Evolutionary conservation across 2,888 invertebrate genomes (phyloP).

Genomic region (Diarsia rubi): DNA sequence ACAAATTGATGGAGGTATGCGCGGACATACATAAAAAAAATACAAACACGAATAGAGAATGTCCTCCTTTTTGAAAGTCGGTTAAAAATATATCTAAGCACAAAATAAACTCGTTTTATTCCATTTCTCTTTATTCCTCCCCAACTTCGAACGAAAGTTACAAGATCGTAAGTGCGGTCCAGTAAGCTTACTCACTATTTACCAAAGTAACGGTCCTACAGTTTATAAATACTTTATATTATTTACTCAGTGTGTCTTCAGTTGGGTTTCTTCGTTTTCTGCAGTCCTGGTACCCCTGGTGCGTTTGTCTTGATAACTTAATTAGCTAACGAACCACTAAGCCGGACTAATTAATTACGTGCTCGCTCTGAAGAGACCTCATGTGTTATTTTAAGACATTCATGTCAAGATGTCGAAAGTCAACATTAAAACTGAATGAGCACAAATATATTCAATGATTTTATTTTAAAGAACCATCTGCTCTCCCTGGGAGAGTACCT

Average conservation of each 20-base stretch:
- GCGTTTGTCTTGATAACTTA: slow-evolving; percentile 37
- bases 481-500: neutral
- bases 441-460: neutral
- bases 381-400: slow-evolving; percentile 13
- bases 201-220: neutral
- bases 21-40: too few species aligned
- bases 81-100: neutral
- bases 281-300: slow-evolving; percentile 28
- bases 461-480: slow-evolving; percentile 14
- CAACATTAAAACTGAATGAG: neutral
- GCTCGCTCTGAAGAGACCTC: slow-evolving; percentile 8
- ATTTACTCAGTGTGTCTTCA: slow-evolving; percentile 1
- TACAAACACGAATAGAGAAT: too few species aligned
- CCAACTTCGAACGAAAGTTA: slow-evolving; percentile 5
- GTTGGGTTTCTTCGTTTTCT: neutral
- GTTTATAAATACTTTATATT: slow-evolving; percentile 23
- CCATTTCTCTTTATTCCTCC: neutral
- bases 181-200: neutral
- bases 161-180: neutral
- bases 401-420: neutral
- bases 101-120: neutral
- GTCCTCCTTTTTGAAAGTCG: too few species aligned
- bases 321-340: slow-evolving; percentile 51
- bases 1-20: too few species aligned
- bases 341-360: slow-evolving; percentile 32